A percentile compares a stretch with the other conserved stretches of the same genome.
Evolutionary conservation across 2,797 vertebrate genomes (phyloP).

Genomic region (Sciurus vulgaris): DNA sequence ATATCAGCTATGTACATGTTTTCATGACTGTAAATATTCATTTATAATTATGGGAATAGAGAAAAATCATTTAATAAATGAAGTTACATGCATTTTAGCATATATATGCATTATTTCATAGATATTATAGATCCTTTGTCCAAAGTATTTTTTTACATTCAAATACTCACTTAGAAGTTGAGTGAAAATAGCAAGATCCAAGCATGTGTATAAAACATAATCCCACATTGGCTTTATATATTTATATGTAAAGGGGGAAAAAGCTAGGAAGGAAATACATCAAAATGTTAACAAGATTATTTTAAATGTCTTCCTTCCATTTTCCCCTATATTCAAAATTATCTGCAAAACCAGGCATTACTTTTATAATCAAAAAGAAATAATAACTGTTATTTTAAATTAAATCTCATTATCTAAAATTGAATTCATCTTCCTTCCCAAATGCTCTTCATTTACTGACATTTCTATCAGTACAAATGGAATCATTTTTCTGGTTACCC

Average conservation of each 20-base stretch:
- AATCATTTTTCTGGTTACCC: conserved; percentile 50
- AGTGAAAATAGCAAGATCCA: background rate
- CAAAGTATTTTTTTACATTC: background rate
- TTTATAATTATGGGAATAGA: background rate
- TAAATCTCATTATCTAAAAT: conserved; percentile 77
- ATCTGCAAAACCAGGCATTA: conserved; percentile 70
- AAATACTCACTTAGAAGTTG: background rate
- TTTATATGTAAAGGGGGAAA: background rate
- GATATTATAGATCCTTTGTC: background rate
- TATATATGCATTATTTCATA: background rate
- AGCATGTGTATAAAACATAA: conserved; percentile 39
- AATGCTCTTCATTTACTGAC: conserved; percentile 69
- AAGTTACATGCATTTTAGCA: background rate
- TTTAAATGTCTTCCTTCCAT: conserved; percentile 62
- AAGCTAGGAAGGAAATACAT: conserved; percentile 38
- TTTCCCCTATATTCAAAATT: conserved; percentile 67
- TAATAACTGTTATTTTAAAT: conserved; percentile 77
- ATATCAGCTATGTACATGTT: background rate
- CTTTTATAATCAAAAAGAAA: conserved; percentile 73
- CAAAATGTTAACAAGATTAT: conserved; percentile 67
- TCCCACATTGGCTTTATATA: conserved; percentile 38
- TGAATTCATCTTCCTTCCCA: conserved; percentile 67
- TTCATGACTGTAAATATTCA: background rate
- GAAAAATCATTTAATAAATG: background rate
- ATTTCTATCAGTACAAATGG: conserved; percentile 53